Evolutionary conservation across 2,888 invertebrate genomes (phyloP).

Genomic region (Agriopis marginaria): DNA sequence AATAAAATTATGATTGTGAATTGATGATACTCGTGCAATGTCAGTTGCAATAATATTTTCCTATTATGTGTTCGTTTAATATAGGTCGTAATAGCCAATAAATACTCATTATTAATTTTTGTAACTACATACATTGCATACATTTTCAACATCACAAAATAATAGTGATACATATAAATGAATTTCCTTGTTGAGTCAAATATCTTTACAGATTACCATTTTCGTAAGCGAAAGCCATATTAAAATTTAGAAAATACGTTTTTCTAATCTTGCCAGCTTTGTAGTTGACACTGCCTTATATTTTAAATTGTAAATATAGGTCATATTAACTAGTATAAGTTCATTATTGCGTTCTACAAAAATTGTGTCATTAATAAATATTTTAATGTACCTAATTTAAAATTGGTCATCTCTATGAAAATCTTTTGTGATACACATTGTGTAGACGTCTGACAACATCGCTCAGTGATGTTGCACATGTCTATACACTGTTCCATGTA

Average conservation of each 20-base stretch:
- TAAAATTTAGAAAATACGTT: slow-evolving; percentile 80
- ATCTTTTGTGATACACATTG: slow-evolving; percentile 58
- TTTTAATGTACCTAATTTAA: slow-evolving; percentile 6
- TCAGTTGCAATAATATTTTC: slow-evolving; percentile 66
- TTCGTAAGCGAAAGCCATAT: slow-evolving; percentile 82
- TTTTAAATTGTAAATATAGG: slow-evolving; percentile 80
- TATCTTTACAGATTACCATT: slow-evolving; percentile 61
- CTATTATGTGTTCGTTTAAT: slow-evolving; percentile 68
- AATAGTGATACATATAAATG: slow-evolving; percentile 32
- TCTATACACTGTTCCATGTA: slow-evolving; percentile 70
- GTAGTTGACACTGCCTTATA: slow-evolving; percentile 81
- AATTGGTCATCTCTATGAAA: slow-evolving; percentile 33
- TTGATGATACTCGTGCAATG: slow-evolving; percentile 60
- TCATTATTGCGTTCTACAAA: slow-evolving; percentile 25
- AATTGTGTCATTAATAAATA: slow-evolving; percentile 25
- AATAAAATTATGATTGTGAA: slow-evolving; percentile 47
- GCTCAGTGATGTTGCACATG: slow-evolving; percentile 83
- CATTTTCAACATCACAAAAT: slow-evolving; percentile 40
- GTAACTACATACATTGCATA: slow-evolving; percentile 12
- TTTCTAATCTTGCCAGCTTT: slow-evolving; percentile 85
- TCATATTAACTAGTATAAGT: slow-evolving; percentile 43
- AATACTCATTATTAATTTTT: slow-evolving; percentile 31
- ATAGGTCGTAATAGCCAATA: slow-evolving; percentile 52
- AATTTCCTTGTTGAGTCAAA: slow-evolving; percentile 35
- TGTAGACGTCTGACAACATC: slow-evolving; percentile 84